Percentiles rank a stretch among this genome's conserved stretches.
These are phyloP conservation scores for Mus minutoides DNA, from an alignment of 2,797 vertebrate genomes.

Conservation along the genomic window DNA sequence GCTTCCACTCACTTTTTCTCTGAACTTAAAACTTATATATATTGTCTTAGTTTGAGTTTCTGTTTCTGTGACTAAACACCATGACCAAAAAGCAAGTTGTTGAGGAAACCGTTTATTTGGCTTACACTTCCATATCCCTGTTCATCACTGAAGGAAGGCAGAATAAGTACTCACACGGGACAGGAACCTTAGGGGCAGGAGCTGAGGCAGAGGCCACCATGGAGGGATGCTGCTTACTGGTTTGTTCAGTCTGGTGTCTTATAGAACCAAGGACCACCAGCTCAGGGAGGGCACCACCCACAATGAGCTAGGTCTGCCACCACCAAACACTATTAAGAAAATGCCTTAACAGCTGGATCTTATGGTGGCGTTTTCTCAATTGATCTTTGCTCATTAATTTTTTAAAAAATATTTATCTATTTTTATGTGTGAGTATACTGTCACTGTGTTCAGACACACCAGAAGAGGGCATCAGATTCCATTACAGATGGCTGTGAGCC, in stretches of 20 bases:
- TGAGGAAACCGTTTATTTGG: neutral
- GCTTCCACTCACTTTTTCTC: slow-evolving; percentile 9
- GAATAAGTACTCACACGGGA: neutral
- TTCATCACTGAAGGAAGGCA: neutral
- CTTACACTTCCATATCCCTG: neutral
- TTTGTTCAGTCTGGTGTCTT: neutral
- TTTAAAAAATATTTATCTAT: no score
- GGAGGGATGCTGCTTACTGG: neutral
- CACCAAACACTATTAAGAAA: neutral
- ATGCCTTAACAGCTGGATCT: neutral
- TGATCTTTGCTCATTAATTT: no score
- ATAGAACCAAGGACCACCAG: neutral
- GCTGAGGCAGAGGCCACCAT: neutral
- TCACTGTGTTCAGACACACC: no score
- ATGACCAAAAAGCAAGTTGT: neutral
- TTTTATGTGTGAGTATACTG: no score
- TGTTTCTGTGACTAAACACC: neutral
- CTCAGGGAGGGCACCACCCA: neutral
- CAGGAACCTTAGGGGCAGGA: neutral
- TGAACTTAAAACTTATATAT: neutral
- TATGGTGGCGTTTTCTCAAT: no score
- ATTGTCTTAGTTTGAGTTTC: neutral
- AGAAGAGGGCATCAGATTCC: no score
- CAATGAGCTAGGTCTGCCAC: neutral
- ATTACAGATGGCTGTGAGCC: no score